These are phyloP conservation scores for Paracentrotus lividus DNA, from an alignment of 53 echinoderm and acorn worm species.

Conservation along the genomic window DNA sequence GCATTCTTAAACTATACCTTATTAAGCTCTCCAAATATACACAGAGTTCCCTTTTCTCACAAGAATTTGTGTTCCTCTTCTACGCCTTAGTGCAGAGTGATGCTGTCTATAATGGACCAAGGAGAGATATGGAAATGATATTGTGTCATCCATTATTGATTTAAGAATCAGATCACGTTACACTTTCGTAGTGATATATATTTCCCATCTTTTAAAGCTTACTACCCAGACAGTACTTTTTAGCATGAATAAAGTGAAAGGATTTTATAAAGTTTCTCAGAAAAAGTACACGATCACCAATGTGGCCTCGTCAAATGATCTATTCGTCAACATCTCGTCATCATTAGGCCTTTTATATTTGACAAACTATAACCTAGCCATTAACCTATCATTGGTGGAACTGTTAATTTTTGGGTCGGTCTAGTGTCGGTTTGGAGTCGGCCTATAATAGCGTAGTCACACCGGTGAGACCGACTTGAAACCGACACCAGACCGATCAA, in stretches of 20 bases:
- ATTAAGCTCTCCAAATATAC: slow-evolving; percentile 40
- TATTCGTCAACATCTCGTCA: too few species aligned
- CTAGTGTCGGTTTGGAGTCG: too few species aligned
- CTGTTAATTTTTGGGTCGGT: too few species aligned
- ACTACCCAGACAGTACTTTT: background rate
- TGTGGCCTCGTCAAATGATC: too few species aligned
- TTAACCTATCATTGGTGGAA: too few species aligned
- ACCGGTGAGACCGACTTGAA: too few species aligned
- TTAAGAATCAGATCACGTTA: slow-evolving; percentile 8
- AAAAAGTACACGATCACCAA: background rate
- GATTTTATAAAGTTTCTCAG: background rate
- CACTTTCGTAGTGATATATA: background rate
- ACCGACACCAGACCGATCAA: too few species aligned
- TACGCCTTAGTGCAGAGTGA: background rate
- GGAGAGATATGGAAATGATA: background rate
- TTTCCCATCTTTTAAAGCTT: background rate
- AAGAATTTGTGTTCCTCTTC: background rate
- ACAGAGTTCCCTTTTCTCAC: slow-evolving; percentile 23
- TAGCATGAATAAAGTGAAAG: background rate
- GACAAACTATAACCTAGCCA: too few species aligned
- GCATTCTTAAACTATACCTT: slow-evolving; percentile 5
- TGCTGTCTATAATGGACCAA: background rate
- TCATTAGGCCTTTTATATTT: too few species aligned
- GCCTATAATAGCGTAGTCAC: too few species aligned
- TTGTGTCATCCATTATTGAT: background rate